Percentiles rank a stretch among this genome's conserved stretches.
Conservation (phyloP, 2,797 vertebrate genomes). For the Melanotaenia pygmaea region DNA sequence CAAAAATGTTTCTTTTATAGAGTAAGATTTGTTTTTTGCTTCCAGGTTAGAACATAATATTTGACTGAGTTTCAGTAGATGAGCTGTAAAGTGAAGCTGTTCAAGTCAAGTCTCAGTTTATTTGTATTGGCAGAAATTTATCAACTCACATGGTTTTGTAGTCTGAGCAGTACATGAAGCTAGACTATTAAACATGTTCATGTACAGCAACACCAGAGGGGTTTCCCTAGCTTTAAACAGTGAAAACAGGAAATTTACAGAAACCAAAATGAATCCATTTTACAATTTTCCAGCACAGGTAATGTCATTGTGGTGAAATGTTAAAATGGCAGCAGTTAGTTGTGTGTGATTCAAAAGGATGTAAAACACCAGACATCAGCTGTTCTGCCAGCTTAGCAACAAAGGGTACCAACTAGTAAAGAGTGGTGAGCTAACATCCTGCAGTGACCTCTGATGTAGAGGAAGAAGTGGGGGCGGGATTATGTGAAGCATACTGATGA, state of each 20-base stretch:
- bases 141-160: not conserved
- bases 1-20: not conserved
- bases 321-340: constrained; percentile 65
- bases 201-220: constrained; percentile 22
- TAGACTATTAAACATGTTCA: not conserved
- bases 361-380: constrained; percentile 65
- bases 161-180: not conserved
- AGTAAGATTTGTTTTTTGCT: not conserved
- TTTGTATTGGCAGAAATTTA: not conserved
- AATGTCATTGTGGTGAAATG: constrained; percentile 29
- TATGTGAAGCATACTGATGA: constrained; percentile 65
- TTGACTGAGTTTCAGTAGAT: not conserved
- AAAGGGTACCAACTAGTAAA: constrained; percentile 75
- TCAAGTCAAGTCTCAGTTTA: not conserved
- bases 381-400: constrained; percentile 79
- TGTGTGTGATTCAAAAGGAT: constrained; percentile 48
- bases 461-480: constrained; percentile 57
- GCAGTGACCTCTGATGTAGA: constrained; percentile 72
- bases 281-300: not conserved
- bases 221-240: constrained; percentile 8
- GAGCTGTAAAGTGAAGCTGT: not conserved
- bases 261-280: not conserved
- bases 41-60: not conserved
- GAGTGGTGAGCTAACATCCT: constrained; percentile 66
- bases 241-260: not conserved